Evolutionary conservation across 2,888 invertebrate species (phyloP).

Genomic region (Melinopterus prodromus): DNA sequence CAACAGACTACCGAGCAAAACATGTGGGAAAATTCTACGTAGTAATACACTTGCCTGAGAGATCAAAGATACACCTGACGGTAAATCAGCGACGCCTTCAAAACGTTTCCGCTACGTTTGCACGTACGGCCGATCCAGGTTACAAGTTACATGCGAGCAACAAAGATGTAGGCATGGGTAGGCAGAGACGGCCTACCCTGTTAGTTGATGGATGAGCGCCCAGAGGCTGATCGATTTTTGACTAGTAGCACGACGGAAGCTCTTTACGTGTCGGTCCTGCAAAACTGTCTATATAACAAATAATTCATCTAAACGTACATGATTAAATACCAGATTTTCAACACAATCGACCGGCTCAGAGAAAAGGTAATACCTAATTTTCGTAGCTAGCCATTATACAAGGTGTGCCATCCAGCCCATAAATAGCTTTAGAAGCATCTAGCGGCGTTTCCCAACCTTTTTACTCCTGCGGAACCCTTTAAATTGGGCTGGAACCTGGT

Average conservation of each 20-base stretch:
- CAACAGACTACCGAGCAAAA: neutral
- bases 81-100: constrained; percentile 26
- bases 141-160: neutral
- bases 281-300: neutral
- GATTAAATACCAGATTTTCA: too few relatives aligned
- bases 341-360: too few relatives aligned
- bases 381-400: too few relatives aligned
- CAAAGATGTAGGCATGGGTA: neutral
- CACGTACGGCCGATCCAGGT: neutral
- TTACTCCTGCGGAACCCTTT: too few relatives aligned
- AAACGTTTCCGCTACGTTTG: constrained; percentile 20
- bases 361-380: too few relatives aligned
- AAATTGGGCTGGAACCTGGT: too few relatives aligned
- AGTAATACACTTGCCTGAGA: constrained; percentile 25
- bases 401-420: too few relatives aligned
- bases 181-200: neutral
- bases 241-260: constrained; percentile 24
- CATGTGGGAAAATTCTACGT: constrained; percentile 22
- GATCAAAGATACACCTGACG: constrained; percentile 27
- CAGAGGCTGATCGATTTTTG: constrained; percentile 9
- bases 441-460: too few relatives aligned
- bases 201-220: constrained; percentile 28
- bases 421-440: too few relatives aligned
- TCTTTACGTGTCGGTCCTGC: neutral
- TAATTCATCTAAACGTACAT: neutral